Base-by-base conservation (phyloP, 2,888 invertebrate genomes). In the Elysia crispata region DNA sequence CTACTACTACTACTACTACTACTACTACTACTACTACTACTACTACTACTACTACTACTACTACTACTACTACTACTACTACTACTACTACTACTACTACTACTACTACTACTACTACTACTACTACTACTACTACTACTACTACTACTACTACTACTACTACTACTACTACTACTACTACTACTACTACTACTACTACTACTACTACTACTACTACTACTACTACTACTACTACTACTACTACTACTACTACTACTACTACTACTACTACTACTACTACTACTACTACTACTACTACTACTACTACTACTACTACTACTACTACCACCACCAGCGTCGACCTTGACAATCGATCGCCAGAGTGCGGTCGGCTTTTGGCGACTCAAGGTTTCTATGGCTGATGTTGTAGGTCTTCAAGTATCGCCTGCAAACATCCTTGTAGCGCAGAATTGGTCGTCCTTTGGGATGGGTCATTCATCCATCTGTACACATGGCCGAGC, bases 281-380 rank as follows among this genome's bases (percentile, higher is more conserved):
- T 66, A 33, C 66, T 76, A 64, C 50, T 76, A 66, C 76, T 76
- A 64, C 66, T 76, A 76, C 76, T 76, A 76, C 66, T 76, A 76
- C 76, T 76, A 76, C 76, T 76, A 76, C 66, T 76, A 66, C 66
- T 64, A 76, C 76, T 64, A 66, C 66, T 76, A 76, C 76, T 76
- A 66, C 66, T 64, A 76, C 76, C 66, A 64, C 76, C 66, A 64
- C 76, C 66, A 76, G 30, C n/a, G n/a, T n/a, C n/a, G n/a, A n/a
- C n/a, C n/a, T n/a, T n/a, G n/a, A n/a, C n/a, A n/a, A n/a, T n/a
- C n/a, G n/a, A n/a, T 66, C n/a, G n/a, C n/a, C n/a, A n/a, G n/a
- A n/a, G n/a, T n/a, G n/a, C n/a, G n/a, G n/a, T n/a, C n/a, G n/a
- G n/a, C n/a, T n/a, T n/a, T n/a, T n/a, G n/a, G n/a, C n/a, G n/a